Evolutionary conservation across 2,797 vertebrate genomes (phyloP).

Genomic region (Ctenopoma kingsleyae): DNA sequence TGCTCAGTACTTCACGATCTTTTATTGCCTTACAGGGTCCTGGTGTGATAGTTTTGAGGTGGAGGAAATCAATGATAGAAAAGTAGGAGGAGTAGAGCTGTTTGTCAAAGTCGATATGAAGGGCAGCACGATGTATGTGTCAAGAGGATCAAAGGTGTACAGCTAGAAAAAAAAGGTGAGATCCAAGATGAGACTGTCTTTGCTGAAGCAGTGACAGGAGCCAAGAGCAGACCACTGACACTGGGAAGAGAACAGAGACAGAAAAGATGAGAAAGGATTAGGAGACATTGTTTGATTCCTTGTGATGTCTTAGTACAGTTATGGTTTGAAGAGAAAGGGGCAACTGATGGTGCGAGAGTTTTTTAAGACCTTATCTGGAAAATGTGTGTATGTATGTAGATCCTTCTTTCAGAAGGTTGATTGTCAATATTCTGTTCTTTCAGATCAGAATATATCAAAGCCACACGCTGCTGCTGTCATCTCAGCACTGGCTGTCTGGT

Average conservation of each 20-base stretch:
- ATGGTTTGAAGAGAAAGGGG: neutral
- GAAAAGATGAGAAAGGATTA: neutral
- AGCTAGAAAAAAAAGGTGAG: neutral
- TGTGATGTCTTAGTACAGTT: neutral
- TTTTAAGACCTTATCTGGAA: slow-evolving; percentile 1
- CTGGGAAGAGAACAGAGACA: neutral
- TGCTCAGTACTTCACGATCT: neutral
- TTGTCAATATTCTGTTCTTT: neutral
- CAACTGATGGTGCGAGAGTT: neutral
- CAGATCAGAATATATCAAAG: neutral
- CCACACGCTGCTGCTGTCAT: slow-evolving; percentile 12
- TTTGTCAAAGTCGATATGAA: slow-evolving; percentile 2
- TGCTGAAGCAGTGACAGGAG: neutral
- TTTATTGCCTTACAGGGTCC: neutral
- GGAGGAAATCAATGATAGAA: neutral
- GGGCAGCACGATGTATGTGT: neutral
- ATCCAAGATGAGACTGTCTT: neutral
- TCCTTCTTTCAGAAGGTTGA: neutral
- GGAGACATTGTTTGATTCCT: neutral
- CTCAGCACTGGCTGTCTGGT: slow-evolving; percentile 1
- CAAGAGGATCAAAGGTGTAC: slow-evolving; percentile 16
- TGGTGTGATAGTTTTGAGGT: neutral
- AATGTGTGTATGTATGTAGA: neutral
- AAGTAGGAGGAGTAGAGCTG: neutral
- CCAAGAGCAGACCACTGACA: neutral